Percentiles rank a stretch among this genome's conserved stretches.
Conservation (phyloP, 2,888 invertebrate genomes). For the Acrobasis repandana region DNA sequence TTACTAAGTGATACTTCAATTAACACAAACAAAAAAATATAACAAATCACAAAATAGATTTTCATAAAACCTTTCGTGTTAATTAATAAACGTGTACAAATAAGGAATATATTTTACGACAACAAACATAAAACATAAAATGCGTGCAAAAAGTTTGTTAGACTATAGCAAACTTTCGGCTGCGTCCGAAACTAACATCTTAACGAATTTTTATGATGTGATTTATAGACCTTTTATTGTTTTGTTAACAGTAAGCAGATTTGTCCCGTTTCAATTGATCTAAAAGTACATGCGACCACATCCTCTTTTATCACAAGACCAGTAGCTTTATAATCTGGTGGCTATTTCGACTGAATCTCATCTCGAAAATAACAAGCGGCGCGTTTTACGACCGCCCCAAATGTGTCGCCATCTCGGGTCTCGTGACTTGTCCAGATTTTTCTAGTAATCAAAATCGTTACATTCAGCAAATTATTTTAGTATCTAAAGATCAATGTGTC, state of each 20-base stretch:
- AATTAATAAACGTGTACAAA: neutral
- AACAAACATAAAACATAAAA: neutral
- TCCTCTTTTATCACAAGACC: conserved; percentile 22
- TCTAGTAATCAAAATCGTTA: conserved; percentile 39
- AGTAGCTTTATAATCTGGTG: conserved; percentile 19
- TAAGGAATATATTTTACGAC: neutral
- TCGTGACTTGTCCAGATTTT: conserved; percentile 46
- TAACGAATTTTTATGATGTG: neutral
- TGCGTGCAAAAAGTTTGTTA: neutral
- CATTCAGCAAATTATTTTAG: neutral
- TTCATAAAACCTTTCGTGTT: neutral
- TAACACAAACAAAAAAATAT: neutral
- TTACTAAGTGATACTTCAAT: neutral
- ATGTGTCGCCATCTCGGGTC: conserved; percentile 44
- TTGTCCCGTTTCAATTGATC: conserved; percentile 8
- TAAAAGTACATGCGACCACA: neutral
- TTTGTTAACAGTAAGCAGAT: neutral
- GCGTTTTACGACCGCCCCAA: conserved; percentile 60
- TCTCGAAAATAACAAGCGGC: conserved; percentile 58
- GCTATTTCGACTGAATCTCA: conserved; percentile 42
- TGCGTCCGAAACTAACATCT: neutral
- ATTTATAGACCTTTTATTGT: neutral
- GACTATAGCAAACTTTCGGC: neutral
- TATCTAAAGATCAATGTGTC: too few species aligned
- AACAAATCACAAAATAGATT: neutral